Base-by-base conservation (phyloP, 2,888 invertebrate species). In the Tipula helvola region DNA sequence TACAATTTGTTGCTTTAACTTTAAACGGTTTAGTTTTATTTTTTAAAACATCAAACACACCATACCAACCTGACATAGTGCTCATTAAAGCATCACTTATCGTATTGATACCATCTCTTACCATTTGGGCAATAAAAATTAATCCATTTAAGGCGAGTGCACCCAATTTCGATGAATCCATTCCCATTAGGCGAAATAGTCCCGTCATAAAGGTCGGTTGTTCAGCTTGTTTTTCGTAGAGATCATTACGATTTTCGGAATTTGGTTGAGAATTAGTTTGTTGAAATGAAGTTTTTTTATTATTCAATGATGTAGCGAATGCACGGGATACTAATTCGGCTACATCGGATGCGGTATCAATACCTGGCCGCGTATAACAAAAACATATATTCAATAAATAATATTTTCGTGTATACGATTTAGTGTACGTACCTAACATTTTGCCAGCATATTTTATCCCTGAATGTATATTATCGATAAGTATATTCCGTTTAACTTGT, bases 41-140 rank as follows among this genome's bases (percentile, higher is more conserved):
- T 28, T 28, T 1, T 1, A 84, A 39, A 41, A 39, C 39, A 84
- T 84, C 39, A 16, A 41, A 36, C n/a, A 84, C n/a, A 39, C 39
- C 41, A n/a, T 84, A 84, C 84, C 84, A 84, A 39, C 84, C 84
- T 41, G 39, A 39, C 39, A 84, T 39, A 7, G 84, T 39, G 2
- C 39, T 36, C 41, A 7, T 41, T 39, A 41, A 7, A 16, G 2
- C n/a, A 16, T 84, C 41, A 84, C 36, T 41, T 16, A 84, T 39
- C 41, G 36, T 18, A 86, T 86, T 86, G 10, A 44, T 44, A 44
- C 44, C 7, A 28, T 36, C 47, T 44, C 44, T 92, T 91, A 96
- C 97, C 94, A 96, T 93, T 92, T 97, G 96, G 0, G 97, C 96
- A 16, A 97, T 93, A 91, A 96, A 96, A 88, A 97, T 95, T 16